phyloP scores from a whole-genome alignment of 2,888 invertebrate genomes.

The Linyphia triangularis region DNA sequence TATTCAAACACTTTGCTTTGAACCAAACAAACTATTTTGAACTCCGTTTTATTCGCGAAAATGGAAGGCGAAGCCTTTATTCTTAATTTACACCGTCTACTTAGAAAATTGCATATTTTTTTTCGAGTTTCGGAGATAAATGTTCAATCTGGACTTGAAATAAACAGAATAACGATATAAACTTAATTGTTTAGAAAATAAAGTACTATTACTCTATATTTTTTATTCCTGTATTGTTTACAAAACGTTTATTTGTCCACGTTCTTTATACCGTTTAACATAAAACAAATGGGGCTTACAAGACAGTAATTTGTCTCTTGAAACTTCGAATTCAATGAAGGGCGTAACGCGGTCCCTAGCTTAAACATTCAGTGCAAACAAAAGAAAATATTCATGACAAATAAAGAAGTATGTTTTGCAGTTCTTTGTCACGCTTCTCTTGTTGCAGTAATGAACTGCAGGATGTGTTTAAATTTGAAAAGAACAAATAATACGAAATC shows the following conservation, averaged over 20 bases:
- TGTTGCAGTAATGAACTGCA: neutral
- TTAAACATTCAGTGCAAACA: neutral
- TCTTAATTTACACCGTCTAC: too few relatives aligned
- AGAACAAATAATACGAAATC: neutral
- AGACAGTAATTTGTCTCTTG: neutral
- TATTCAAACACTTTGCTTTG: too few relatives aligned
- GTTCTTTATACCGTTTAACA: neutral
- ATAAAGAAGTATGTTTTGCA: neutral
- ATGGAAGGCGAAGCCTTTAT: too few relatives aligned
- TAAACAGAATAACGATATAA: too few relatives aligned
- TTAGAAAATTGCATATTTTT: too few relatives aligned
- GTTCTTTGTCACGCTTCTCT: neutral
- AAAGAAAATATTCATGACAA: neutral
- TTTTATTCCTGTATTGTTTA: neutral
- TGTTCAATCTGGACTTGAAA: too few relatives aligned
- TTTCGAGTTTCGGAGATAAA: too few relatives aligned
- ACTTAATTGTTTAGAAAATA: neutral
- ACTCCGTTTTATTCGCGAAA: too few relatives aligned
- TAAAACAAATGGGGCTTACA: neutral
- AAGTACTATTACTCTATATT: neutral
- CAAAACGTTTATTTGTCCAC: neutral
- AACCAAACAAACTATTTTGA: too few relatives aligned
- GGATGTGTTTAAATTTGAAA: neutral
- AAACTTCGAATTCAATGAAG: neutral
- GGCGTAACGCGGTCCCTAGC: neutral